Evolutionary conservation across 2,888 invertebrate genomes (phyloP).

Genomic region (Hedya salicella): DNA sequence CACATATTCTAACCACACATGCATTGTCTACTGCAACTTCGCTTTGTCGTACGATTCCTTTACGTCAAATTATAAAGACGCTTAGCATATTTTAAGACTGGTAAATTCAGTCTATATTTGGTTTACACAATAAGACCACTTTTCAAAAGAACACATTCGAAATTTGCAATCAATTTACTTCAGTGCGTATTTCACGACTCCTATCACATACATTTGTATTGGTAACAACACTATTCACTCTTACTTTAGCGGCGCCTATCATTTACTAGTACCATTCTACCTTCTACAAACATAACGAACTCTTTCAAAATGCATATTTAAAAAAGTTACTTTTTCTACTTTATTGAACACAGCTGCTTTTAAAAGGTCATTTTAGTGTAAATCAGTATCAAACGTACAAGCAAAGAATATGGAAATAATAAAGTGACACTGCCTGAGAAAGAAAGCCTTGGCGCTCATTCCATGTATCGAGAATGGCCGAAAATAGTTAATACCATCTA

Average conservation of each 20-base stretch:
- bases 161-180: constrained; percentile 8
- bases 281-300: background rate
- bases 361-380: background rate
- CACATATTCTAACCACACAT: background rate
- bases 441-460: no score
- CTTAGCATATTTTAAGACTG: background rate
- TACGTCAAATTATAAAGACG: constrained; percentile 9
- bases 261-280: constrained; percentile 2
- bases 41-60: constrained; percentile 11
- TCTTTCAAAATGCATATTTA: constrained; percentile 5
- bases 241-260: constrained; percentile 9
- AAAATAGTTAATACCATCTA: no score
- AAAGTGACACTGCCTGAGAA: background rate
- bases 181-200: constrained; percentile 21
- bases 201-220: constrained; percentile 31
- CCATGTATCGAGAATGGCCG: no score
- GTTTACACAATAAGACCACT: background rate
- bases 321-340: background rate
- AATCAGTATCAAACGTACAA: constrained; percentile 3
- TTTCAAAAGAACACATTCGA: background rate
- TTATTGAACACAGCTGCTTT: constrained; percentile 1
- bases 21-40: constrained; percentile 11
- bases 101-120: background rate
- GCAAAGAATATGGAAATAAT: background rate
- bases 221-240: constrained; percentile 34